Evolutionary conservation across 2,888 invertebrate genomes (phyloP).

Genomic region (Chloroclystis v-ata): DNA sequence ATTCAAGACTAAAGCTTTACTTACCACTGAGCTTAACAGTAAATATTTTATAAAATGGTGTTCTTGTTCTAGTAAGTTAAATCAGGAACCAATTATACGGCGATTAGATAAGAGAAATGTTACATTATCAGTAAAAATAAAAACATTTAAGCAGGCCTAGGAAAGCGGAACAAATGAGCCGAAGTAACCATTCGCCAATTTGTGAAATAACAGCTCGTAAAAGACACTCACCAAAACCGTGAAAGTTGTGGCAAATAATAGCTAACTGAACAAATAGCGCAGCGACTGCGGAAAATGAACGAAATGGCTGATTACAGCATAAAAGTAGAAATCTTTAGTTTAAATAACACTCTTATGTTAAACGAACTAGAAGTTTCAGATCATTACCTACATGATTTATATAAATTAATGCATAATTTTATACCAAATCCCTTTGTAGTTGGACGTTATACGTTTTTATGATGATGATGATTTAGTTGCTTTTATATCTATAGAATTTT

Average conservation of each 20-base stretch:
- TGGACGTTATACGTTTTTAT: too few relatives aligned
- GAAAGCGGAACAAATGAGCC: slow-evolving; percentile 57
- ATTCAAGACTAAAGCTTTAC: neutral
- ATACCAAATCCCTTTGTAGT: too few relatives aligned
- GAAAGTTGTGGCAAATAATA: slow-evolving; percentile 16
- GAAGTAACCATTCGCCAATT: slow-evolving; percentile 36
- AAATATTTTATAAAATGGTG: too few relatives aligned
- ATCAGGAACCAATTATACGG: neutral
- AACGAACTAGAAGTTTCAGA: too few relatives aligned
- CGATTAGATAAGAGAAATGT: neutral
- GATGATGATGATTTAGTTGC: too few relatives aligned
- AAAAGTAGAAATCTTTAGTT: too few relatives aligned
- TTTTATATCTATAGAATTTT: too few relatives aligned
- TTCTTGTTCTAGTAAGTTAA: neutral
- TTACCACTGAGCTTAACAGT: too few relatives aligned
- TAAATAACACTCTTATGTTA: too few relatives aligned
- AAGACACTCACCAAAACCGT: slow-evolving; percentile 14
- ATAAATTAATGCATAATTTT: too few relatives aligned
- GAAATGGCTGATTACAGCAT: neutral
- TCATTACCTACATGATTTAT: too few relatives aligned
- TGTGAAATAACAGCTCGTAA: slow-evolving; percentile 29
- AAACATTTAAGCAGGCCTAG: slow-evolving; percentile 40
- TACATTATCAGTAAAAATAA: slow-evolving; percentile 3
- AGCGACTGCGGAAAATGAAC: neutral
- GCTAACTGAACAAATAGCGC: slow-evolving; percentile 14